Evolutionary conservation across 2,888 invertebrate species (phyloP).

Genomic region (Microchrysa polita): DNA sequence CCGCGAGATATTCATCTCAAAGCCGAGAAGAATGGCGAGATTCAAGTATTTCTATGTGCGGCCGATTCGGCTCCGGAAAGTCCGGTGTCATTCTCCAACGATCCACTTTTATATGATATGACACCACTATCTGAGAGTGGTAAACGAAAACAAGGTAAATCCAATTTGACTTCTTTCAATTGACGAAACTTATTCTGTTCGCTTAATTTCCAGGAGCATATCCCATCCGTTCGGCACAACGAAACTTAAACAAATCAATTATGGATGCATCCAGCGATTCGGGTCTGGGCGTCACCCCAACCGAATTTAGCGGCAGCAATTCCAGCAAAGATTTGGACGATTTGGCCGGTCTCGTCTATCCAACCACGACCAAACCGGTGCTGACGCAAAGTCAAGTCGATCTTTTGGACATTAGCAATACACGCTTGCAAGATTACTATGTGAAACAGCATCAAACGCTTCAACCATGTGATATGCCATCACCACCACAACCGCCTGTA

Average conservation of each 20-base stretch:
- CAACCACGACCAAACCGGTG: constrained; percentile 58
- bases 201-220: constrained; percentile 53
- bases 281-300: background rate
- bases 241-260: constrained; percentile 64
- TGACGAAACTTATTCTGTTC: constrained; percentile 28
- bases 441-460: constrained; percentile 24
- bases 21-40: constrained; percentile 87
- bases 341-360: constrained; percentile 53
- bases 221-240: constrained; percentile 62
- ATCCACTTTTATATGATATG: constrained; percentile 73
- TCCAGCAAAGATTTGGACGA: constrained; percentile 31
- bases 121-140: constrained; percentile 68
- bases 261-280: constrained; percentile 59
- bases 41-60: constrained; percentile 95
- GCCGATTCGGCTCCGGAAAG: constrained; percentile 70
- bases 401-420: constrained; percentile 49
- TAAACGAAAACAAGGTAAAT: constrained; percentile 65
- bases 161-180: background rate
- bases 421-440: constrained; percentile 44
- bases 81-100: constrained; percentile 64
- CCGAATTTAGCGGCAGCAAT: constrained; percentile 46
- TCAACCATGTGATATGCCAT: background rate
- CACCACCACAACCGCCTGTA: constrained; percentile 4
- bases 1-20: constrained; percentile 88
- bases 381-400: constrained; percentile 54